Evolutionary conservation across 2,888 invertebrate genomes (phyloP), one percentile per base, ranked within the genome.

Genomic region (Diarsia brunnea): DNA sequence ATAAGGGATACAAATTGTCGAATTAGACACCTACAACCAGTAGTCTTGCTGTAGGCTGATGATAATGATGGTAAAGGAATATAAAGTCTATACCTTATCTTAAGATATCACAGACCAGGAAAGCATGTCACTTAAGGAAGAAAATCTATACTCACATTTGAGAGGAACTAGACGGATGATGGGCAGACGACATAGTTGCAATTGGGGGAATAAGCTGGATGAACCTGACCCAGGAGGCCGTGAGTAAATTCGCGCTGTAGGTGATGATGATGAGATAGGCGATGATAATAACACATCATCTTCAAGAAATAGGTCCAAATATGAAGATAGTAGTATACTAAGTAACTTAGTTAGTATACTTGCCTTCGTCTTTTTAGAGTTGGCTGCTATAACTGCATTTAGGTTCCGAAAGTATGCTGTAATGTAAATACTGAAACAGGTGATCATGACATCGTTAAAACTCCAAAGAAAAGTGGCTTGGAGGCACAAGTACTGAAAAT

Each of bases 351-450:
- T n/a, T n/a, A n/a, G 45, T 14, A 4, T 61, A 78, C 82, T 79
- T 69, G 91, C 92, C 78, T 89, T 89, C 1, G 78, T 79, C 7
- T 83, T 84, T 10, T 80, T 77, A 27, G 79, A 75, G 14, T 82
- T 74, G 1, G 24, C 14, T 61, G 85, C 55, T 14, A 92, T 88
- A 12, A 84, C 47, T 49, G 73, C 73, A 27, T 89, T 90, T 1
- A 92, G 74, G 12, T 82, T 88, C 8, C 82, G 60, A 21, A 92
- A 89, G 66, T 90, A 90, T 7, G 88, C 83, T 19, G 81, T 86
- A 7, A 92, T 71, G 55, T 92, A 92, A 27, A 91, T 84, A 71
- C 90, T 91, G 43, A 89, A 82, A 55, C 88, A 89, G 51, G 88
- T 88, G 7, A 88, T 88, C 45, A 90, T 24, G 0, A 90, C 79